A percentile compares a stretch with the other conserved stretches of the same genome.
These are phyloP conservation scores for Marmota flaviventris DNA, from an alignment of 2,113 vertebrate genomes.

Conservation along the genomic window DNA sequence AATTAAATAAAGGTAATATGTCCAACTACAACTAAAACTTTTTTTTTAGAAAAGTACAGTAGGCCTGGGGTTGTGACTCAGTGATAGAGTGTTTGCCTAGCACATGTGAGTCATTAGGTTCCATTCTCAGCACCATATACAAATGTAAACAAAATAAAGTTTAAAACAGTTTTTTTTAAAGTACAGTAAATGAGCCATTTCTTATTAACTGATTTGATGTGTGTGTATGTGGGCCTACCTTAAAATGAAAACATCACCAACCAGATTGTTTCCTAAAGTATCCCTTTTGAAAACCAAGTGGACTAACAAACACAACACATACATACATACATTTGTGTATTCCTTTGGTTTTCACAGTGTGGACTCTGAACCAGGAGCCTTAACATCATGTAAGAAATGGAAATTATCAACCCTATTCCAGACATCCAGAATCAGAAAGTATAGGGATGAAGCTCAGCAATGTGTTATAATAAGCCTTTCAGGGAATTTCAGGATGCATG, in stretches of 20 bases:
- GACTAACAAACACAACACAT: not conserved
- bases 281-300: not conserved
- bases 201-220: not conserved
- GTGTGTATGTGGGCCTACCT: not conserved
- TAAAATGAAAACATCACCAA: slow-evolving; percentile 5
- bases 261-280: not conserved
- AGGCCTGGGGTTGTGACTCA: too few species aligned
- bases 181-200: slow-evolving; percentile 21
- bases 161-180: not conserved
- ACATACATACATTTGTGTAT: not conserved
- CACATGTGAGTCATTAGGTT: too few species aligned
- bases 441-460: not conserved
- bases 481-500: not conserved
- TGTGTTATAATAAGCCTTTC: not conserved
- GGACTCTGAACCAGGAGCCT: not conserved
- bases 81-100: too few species aligned
- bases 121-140: too few species aligned
- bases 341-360: not conserved
- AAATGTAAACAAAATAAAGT: too few species aligned
- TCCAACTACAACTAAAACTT: too few species aligned
- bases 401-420: not conserved
- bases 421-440: not conserved
- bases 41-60: too few species aligned
- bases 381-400: not conserved
- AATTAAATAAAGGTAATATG: too few species aligned